Conservation (phyloP, 1,140 invertebrate genomes). For the Bombus breviceps region DNA sequence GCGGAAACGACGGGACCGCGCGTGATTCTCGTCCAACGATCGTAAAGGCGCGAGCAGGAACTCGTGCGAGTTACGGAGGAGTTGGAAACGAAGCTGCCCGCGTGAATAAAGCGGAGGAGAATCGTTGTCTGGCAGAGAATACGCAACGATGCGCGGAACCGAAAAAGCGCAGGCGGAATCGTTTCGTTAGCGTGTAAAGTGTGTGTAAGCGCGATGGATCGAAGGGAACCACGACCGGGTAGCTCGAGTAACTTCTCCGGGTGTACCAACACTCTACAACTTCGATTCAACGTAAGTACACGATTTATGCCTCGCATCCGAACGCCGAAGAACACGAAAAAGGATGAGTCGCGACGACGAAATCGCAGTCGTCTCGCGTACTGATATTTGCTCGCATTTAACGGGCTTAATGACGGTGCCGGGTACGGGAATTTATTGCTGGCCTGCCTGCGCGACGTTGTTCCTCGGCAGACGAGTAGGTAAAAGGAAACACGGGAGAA, state of each 20-base stretch:
- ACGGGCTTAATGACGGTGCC: constrained; percentile 3
- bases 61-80: background rate
- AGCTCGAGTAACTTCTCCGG: constrained; percentile 58
- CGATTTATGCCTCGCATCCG: background rate
- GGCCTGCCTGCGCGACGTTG: background rate
- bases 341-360: too few relatives aligned
- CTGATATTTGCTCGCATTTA: constrained; percentile 42
- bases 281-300: constrained; percentile 74
- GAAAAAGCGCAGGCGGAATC: background rate
- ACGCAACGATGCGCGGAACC: background rate
- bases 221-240: constrained; percentile 48
- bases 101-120: background rate
- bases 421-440: constrained; percentile 27
- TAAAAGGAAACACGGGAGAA: background rate
- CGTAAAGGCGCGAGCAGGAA: background rate
- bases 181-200: constrained; percentile 9
- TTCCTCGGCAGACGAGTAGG: constrained; percentile 12
- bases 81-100: constrained; percentile 1
- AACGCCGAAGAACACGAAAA: background rate
- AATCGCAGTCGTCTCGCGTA: background rate
- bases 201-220: constrained; percentile 53
- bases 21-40: constrained; percentile 6
- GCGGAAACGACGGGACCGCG: background rate
- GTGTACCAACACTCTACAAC: constrained; percentile 68
- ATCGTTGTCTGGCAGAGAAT: background rate